Percentiles rank a stretch among this genome's conserved stretches.
Conservation (phyloP, 2,888 invertebrate species). For the Drosophila maculinotata region DNA sequence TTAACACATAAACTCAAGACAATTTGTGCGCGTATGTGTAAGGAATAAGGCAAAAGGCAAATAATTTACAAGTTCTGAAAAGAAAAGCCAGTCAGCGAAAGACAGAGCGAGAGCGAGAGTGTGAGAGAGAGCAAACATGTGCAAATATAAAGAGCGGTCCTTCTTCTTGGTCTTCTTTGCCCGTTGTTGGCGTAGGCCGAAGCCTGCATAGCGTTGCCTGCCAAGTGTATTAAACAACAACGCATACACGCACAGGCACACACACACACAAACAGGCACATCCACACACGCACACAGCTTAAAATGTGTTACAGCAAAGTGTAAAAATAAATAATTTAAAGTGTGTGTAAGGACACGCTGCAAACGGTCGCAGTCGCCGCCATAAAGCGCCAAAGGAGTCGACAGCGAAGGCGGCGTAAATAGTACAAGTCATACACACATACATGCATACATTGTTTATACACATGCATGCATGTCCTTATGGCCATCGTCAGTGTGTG, state of each 20-base stretch:
- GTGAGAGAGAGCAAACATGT: conserved; percentile 48
- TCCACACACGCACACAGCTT: conserved; percentile 51
- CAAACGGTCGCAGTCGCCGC: conserved; percentile 65
- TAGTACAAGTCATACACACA: conserved; percentile 55
- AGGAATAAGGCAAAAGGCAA: conserved; percentile 81
- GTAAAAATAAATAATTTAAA: conserved; percentile 82
- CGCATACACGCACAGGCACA: conserved; percentile 19
- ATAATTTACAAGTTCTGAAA: conserved; percentile 82
- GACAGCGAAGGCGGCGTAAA: conserved; percentile 64
- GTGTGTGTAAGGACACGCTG: conserved; percentile 80
- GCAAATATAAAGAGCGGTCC: conserved; percentile 64
- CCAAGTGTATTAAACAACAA: conserved; percentile 66
- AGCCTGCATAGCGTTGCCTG: conserved; percentile 48
- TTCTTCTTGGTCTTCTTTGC: conserved; percentile 31
- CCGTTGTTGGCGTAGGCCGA: conserved; percentile 48
- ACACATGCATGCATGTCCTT: conserved; percentile 31
- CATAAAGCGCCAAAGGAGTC: conserved; percentile 69
- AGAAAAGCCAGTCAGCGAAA: conserved; percentile 59
- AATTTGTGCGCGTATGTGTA: conserved; percentile 78
- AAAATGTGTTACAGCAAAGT: conserved; percentile 80
- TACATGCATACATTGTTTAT: conserved; percentile 20
- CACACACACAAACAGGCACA: conserved; percentile 24
- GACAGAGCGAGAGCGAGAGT: conserved; percentile 10
- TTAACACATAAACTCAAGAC: conserved; percentile 81
- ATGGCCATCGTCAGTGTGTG: conserved; percentile 44